Evolutionary conservation across 2,797 vertebrate species (phyloP).

Genomic region (Rhinella marina): DNA sequence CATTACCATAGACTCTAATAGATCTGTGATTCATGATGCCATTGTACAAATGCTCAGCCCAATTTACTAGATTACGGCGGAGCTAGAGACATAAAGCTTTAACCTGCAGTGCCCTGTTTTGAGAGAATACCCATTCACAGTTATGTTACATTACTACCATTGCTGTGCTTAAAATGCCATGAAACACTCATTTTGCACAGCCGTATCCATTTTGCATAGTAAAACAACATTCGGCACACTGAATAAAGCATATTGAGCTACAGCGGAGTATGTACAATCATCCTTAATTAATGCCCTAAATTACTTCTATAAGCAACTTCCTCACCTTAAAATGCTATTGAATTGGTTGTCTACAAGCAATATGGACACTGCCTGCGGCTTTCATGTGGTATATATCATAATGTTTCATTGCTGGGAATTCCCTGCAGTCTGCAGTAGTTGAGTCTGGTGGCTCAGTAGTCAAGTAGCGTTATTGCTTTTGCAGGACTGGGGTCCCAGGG

Average conservation of each 20-base stretch:
- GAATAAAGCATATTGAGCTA: slow-evolving; percentile 26
- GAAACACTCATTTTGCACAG: slow-evolving; percentile 14
- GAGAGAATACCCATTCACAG: slow-evolving; percentile 12
- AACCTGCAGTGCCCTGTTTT: slow-evolving; percentile 28
- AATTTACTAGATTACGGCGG: slow-evolving; percentile 22
- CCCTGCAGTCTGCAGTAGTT: not conserved
- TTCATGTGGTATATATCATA: not conserved
- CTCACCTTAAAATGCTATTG: not conserved
- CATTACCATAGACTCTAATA: slow-evolving; percentile 17
- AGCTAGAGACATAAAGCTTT: slow-evolving; percentile 24
- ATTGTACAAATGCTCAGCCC: slow-evolving; percentile 14
- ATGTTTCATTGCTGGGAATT: not conserved
- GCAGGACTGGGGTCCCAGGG: not conserved
- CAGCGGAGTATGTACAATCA: not conserved
- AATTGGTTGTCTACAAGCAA: not conserved
- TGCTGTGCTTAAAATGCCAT: slow-evolving; percentile 27
- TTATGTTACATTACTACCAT: slow-evolving; percentile 1
- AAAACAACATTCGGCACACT: slow-evolving; percentile 5
- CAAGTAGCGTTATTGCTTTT: not conserved
- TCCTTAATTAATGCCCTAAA: slow-evolving; percentile 19
- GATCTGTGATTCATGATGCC: slow-evolving; percentile 9
- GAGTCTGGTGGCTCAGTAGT: not conserved
- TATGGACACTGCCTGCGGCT: not conserved
- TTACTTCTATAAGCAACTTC: slow-evolving; percentile 16
- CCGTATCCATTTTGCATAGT: slow-evolving; percentile 20